Percentiles rank a stretch among this genome's conserved stretches.
phyloP scores from a whole-genome alignment of 2,888 invertebrate genomes.

The Pantelozetes paolii region DNA sequence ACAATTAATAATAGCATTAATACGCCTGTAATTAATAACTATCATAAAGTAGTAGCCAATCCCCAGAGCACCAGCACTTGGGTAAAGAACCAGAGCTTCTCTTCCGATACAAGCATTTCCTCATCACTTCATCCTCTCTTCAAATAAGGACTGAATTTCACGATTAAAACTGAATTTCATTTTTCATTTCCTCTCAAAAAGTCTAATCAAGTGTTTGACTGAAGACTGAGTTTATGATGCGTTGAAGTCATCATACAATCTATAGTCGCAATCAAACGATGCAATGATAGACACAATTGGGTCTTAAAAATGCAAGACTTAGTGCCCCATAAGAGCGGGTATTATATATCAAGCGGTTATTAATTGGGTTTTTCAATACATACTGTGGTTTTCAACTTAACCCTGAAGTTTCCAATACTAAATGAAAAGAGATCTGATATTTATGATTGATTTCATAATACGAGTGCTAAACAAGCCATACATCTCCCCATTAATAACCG shows the following conservation, averaged over 20 bases:
- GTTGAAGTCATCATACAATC: constrained; percentile 25
- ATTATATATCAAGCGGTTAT: neutral
- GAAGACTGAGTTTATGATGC: constrained; percentile 29
- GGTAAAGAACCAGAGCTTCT: constrained; percentile 38
- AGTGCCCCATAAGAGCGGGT: no score
- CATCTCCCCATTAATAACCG: no score
- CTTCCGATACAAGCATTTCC: neutral
- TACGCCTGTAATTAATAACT: neutral
- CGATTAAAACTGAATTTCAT: neutral
- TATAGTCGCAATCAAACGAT: constrained; percentile 18
- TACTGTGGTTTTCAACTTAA: no score
- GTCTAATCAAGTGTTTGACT: neutral
- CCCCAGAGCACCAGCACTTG: constrained; percentile 45
- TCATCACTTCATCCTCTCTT: neutral
- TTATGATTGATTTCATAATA: no score
- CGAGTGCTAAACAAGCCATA: no score
- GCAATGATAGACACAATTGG: neutral
- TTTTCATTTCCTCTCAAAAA: no score
- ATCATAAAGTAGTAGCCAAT: constrained; percentile 8
- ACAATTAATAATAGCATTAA: constrained; percentile 7
- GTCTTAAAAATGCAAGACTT: no score
- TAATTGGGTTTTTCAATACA: neutral
- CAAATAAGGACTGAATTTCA: neutral
- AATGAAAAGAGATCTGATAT: no score
- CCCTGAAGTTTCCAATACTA: no score